These are phyloP conservation scores for Lasiommata megera DNA, from an alignment of 2,888 invertebrate species.

Conservation along the genomic window DNA sequence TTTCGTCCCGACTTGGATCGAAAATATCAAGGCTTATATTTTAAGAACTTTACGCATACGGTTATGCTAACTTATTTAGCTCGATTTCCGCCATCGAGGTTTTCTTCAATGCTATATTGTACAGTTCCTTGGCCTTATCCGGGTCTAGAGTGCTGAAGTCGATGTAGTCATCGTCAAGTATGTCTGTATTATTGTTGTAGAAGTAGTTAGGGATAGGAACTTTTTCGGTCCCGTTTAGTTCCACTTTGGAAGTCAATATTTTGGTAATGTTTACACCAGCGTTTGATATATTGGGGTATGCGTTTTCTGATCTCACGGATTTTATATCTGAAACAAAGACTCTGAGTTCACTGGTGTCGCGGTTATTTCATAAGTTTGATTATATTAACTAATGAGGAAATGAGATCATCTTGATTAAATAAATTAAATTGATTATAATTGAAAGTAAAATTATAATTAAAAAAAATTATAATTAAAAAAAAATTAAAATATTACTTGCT, in stretches of 20 bases:
- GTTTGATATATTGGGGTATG: not conserved
- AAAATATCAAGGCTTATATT: too few relatives aligned
- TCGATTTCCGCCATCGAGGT: slow-evolving; percentile 10
- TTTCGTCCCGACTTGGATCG: too few relatives aligned
- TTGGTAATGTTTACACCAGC: not conserved
- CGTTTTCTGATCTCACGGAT: not conserved
- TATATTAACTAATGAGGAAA: too few relatives aligned
- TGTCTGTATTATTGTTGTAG: slow-evolving; percentile 10
- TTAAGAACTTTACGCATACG: too few relatives aligned
- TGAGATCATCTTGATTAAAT: too few relatives aligned
- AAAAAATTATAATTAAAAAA: too few relatives aligned
- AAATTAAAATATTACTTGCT: too few relatives aligned
- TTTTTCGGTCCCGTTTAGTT: not conserved
- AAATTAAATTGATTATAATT: too few relatives aligned
- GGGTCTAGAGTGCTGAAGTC: slow-evolving; percentile 34
- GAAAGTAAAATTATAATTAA: too few relatives aligned
- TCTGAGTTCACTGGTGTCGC: too few relatives aligned
- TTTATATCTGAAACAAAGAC: slow-evolving; percentile 6
- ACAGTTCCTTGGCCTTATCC: slow-evolving; percentile 31
- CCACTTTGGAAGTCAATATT: not conserved
- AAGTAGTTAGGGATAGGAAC: not conserved
- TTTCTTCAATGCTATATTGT: slow-evolving; percentile 26
- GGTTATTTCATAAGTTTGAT: too few relatives aligned
- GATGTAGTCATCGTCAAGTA: slow-evolving; percentile 11
- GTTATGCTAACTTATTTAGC: not conserved